Evolutionary conservation across 2,888 invertebrate species (phyloP).

Genomic region (Ophonus ardosiacus): DNA sequence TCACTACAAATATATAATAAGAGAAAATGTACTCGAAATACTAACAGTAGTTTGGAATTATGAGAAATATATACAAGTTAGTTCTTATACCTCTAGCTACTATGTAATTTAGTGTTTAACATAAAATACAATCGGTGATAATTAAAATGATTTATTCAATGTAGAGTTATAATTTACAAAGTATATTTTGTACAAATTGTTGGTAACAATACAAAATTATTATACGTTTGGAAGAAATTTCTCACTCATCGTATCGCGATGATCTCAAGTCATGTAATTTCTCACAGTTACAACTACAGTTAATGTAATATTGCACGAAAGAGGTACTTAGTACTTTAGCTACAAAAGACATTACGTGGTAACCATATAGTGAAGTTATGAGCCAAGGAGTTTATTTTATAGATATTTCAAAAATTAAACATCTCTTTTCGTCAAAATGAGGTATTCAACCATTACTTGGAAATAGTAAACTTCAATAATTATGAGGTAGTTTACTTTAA

Average conservation of each 20-base stretch:
- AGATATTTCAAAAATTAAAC: no score
- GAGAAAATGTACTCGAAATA: neutral
- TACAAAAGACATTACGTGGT: neutral
- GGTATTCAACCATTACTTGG: no score
- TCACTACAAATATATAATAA: neutral
- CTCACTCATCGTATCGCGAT: constrained; percentile 52
- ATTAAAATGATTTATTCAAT: constrained; percentile 44
- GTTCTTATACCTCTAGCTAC: constrained; percentile 7
- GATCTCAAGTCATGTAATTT: constrained; percentile 39
- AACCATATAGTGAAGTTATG: neutral
- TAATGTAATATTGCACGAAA: constrained; percentile 25
- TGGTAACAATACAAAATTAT: constrained; percentile 28
- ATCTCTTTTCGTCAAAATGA: no score
- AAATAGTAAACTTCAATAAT: no score
- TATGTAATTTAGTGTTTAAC: constrained; percentile 22
- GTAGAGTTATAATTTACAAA: constrained; percentile 16
- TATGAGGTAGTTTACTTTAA: no score
- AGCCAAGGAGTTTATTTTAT: no score
- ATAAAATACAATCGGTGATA: constrained; percentile 26
- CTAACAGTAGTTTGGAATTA: neutral
- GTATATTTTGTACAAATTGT: constrained; percentile 24
- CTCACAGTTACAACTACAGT: constrained; percentile 49
- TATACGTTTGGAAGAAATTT: constrained; percentile 28
- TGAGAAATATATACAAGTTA: constrained; percentile 1
- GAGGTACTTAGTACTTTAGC: neutral